Conservation (phyloP, 2,888 invertebrate genomes). For the Acrocyrtus sp. region DNA sequence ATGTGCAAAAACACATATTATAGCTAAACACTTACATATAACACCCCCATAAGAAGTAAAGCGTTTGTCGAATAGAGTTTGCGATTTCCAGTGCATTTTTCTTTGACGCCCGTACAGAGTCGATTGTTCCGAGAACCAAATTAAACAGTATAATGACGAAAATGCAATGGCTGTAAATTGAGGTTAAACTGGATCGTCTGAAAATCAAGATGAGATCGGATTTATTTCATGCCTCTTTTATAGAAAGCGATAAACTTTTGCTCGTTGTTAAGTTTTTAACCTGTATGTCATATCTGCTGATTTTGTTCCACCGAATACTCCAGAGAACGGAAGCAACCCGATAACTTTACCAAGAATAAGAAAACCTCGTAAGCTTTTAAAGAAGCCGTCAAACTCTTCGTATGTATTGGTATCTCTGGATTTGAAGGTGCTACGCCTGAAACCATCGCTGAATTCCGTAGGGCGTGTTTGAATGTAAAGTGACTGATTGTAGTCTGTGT, state of each 20-base stretch:
- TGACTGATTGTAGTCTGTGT: too few relatives aligned
- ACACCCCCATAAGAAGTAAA: slow-evolving; percentile 27
- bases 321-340: slow-evolving; percentile 55
- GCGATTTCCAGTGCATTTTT: slow-evolving; percentile 25
- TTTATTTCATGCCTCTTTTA: too few relatives aligned
- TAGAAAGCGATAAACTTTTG: too few relatives aligned
- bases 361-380: slow-evolving; percentile 31
- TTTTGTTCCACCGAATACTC: slow-evolving; percentile 51
- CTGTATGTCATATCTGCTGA: too few relatives aligned
- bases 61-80: slow-evolving; percentile 24
- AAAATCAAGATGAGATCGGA: neutral
- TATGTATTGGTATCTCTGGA: too few relatives aligned
- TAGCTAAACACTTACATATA: slow-evolving; percentile 31
- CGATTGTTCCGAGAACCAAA: slow-evolving; percentile 12
- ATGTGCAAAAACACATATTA: too few relatives aligned
- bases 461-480: too few relatives aligned
- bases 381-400: slow-evolving; percentile 33
- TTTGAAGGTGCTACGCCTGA: too few relatives aligned
- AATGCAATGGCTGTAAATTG: slow-evolving; percentile 3
- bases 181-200: slow-evolving; percentile 14
- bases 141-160: slow-evolving; percentile 18
- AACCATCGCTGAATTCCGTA: too few relatives aligned
- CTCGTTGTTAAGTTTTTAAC: too few relatives aligned
- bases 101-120: slow-evolving; percentile 11
- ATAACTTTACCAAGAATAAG: slow-evolving; percentile 54